Evolutionary conservation across 2,797 vertebrate species (phyloP), one percentile per base, ranked within the genome.

Genomic region (Cyprinodon diabolis): DNA sequence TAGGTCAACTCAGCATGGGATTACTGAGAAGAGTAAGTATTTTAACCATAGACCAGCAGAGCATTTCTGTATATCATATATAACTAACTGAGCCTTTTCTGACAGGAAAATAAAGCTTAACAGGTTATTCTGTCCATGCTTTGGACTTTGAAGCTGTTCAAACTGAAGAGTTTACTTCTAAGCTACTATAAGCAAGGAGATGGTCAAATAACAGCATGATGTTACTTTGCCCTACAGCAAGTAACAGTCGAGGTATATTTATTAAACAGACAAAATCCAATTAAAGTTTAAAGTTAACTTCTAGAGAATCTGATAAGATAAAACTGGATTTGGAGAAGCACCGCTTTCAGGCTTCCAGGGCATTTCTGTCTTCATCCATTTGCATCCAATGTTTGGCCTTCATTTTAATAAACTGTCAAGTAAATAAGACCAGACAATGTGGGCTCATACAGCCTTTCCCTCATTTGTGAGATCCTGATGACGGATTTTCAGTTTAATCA

Each of bases 211-310:
- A 25, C 68, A 65, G 73, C 77, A 84, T 84, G 75, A 81, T 90
- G 83, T 78, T 65, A 85, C 70, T 76, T 74, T 13, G 12, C 68
- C 78, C 66, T 13, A 6, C 76, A 75, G 80, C 65, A 40, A 25
- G 81, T 47, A 90, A 89, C 79, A 68, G 63, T 74, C 83, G 79
- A 72, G 60, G 60, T 58, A 69, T 54, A 40, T 83, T 48, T 52
- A n/a, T 51, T 56, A 75, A 68, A 52, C 65, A 76, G 52, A 69
- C 70, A 85, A 78, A 66, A 72, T 71, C 71, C 75, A 77, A 72
- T 78, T 55, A 71, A 80, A 78, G 77, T 87, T 79, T 55, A 45
- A 43, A 58, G 74, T 72, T 71, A 66, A 83, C 71, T 80, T 79
- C 58, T 17, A 48, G 57, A 76, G 76, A 76, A 72, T 85, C 69